Evolutionary conservation across 2,888 invertebrate species (phyloP).

Genomic region (Eristalis arbustorum): DNA sequence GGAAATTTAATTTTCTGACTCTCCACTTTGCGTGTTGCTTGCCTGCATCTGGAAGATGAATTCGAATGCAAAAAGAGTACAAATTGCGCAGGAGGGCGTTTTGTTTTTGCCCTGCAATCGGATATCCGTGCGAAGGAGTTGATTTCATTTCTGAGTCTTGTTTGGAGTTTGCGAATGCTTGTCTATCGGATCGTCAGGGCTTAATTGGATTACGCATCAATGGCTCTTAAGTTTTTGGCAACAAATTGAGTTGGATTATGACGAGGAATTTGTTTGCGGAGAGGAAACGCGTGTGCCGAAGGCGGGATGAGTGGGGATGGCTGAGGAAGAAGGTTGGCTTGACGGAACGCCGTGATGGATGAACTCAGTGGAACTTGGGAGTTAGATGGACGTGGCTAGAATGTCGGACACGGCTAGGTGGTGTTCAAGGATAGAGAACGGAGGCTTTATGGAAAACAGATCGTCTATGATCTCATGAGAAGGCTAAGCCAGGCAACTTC

Average conservation of each 20-base stretch:
- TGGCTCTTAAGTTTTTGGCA: slow-evolving; percentile 13
- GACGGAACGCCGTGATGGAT: too few species aligned
- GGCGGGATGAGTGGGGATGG: too few species aligned
- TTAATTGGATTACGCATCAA: slow-evolving; percentile 43
- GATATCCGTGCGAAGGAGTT: slow-evolving; percentile 44
- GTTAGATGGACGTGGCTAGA: too few species aligned
- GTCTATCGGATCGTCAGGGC: slow-evolving; percentile 14
- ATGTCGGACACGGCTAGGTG: too few species aligned
- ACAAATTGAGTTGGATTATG: slow-evolving; percentile 18
- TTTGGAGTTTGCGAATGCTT: slow-evolving; percentile 27
- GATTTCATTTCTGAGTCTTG: slow-evolving; percentile 47
- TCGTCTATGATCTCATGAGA: too few species aligned
- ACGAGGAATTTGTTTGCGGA: too few species aligned
- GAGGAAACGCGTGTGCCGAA: too few species aligned
- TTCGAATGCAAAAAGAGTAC: background rate
- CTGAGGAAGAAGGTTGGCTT: too few species aligned
- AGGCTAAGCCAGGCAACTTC: too few species aligned
- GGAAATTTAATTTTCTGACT: slow-evolving; percentile 45
- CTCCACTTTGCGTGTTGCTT: slow-evolving; percentile 20
- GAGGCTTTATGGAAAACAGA: too few species aligned
- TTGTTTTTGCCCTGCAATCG: slow-evolving; percentile 35
- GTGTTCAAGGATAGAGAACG: too few species aligned
- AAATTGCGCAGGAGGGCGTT: background rate
- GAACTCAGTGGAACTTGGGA: too few species aligned
- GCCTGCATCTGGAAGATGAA: slow-evolving; percentile 9